Percentiles rank a stretch among this genome's conserved stretches.
These are phyloP conservation scores for Tarsius wallacei DNA, from an alignment of 2,797 vertebrate genomes.

Conservation along the genomic window DNA sequence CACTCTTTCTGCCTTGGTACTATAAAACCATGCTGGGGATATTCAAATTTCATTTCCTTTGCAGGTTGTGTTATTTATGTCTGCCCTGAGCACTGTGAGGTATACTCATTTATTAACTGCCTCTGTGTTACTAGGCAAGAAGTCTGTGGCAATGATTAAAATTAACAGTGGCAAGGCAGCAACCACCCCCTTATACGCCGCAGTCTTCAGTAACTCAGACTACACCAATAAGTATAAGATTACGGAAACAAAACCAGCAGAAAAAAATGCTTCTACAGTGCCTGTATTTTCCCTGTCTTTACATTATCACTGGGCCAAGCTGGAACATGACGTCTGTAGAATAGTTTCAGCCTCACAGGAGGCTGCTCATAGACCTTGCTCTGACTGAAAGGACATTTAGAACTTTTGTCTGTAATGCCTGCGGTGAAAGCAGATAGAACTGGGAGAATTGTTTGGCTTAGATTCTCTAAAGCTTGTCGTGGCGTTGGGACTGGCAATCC, in stretches of 20 bases:
- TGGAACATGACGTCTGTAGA: background rate
- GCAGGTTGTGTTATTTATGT: conserved; percentile 20
- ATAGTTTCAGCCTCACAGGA: background rate
- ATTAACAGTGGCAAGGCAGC: background rate
- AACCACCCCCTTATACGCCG: background rate
- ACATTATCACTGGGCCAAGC: background rate
- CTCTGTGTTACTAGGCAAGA: background rate
- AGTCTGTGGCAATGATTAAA: conserved; percentile 34
- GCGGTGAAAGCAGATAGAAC: background rate
- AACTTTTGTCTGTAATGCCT: conserved; percentile 3
- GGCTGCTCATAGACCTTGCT: background rate
- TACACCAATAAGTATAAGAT: background rate
- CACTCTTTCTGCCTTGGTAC: background rate
- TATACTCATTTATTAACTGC: conserved; percentile 28
- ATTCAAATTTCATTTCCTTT: conserved; percentile 48
- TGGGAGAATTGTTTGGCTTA: background rate
- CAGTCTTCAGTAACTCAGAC: background rate
- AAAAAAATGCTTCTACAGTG: background rate
- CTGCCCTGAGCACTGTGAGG: background rate
- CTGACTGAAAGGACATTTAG: background rate
- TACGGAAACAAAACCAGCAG: conserved; percentile 61
- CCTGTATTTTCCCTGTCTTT: conserved; percentile 31
- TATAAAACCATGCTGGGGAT: conserved; percentile 20
- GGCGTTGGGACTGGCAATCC: background rate
- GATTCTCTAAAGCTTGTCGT: background rate